These are phyloP conservation scores for Clitarchus hookeri DNA, from an alignment of 2,888 invertebrate genomes.

Conservation along the genomic window DNA sequence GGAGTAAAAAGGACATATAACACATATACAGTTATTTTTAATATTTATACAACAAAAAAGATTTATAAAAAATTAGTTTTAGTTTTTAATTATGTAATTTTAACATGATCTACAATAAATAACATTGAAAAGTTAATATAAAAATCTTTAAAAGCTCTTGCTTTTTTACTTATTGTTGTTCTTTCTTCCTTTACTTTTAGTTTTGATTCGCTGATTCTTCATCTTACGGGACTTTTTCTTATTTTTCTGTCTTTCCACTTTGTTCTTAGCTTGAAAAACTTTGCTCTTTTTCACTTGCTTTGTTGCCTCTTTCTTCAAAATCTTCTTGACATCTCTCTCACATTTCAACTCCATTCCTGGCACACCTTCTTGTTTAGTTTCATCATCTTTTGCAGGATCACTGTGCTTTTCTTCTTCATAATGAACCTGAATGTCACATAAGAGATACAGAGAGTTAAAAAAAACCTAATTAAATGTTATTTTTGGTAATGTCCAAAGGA, in stretches of 20 bases:
- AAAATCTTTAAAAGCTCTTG: too few relatives aligned
- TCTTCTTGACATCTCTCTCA: conserved; percentile 71
- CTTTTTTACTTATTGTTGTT: conserved; percentile 12
- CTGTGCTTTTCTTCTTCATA: conserved; percentile 47
- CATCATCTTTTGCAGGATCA: conserved; percentile 47
- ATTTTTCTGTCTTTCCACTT: conserved; percentile 70
- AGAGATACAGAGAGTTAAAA: too few relatives aligned
- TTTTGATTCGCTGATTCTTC: conserved; percentile 46
- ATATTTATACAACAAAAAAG: too few relatives aligned
- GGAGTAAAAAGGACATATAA: too few relatives aligned
- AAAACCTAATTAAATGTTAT: too few relatives aligned
- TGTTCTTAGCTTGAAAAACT: conserved; percentile 74
- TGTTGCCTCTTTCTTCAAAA: conserved; percentile 71
- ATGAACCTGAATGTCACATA: conserved; percentile 41
- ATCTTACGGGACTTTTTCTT: conserved; percentile 65
- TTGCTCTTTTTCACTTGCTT: conserved; percentile 77
- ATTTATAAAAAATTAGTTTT: too few relatives aligned
- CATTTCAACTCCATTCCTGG: conserved; percentile 60
- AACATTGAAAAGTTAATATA: too few relatives aligned
- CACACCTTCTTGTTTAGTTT: conserved; percentile 51
- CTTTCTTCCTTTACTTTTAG: conserved; percentile 24
- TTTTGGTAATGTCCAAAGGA: too few relatives aligned
- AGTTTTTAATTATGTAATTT: too few relatives aligned
- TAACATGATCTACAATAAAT: too few relatives aligned
- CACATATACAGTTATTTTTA: too few relatives aligned